phyloP scores from a whole-genome alignment of 2,888 invertebrate genomes.

The Darwinula stevensoni region DNA sequence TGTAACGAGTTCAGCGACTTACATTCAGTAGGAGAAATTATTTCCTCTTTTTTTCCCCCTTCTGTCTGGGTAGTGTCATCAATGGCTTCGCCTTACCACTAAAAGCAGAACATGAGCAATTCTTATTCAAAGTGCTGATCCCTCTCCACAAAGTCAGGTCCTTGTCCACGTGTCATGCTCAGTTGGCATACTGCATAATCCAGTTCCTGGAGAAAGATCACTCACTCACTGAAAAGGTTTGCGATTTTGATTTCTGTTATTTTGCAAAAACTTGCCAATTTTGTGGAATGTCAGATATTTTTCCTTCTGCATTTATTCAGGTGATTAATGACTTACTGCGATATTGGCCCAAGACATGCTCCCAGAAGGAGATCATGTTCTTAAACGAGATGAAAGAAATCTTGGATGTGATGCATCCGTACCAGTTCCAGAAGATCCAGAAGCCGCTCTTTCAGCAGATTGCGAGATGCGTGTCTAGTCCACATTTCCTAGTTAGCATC shows the following conservation, averaged over 20 bases:
- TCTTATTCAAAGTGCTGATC: conserved; percentile 87
- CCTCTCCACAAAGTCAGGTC: conserved; percentile 97
- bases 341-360: conserved; percentile 99
- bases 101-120: conserved; percentile 97
- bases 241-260: too few species aligned
- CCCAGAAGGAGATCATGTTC: conserved; percentile 99
- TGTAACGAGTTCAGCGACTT: too few species aligned
- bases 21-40: too few species aligned
- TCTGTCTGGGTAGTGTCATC: conserved; percentile 92
- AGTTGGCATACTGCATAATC: conserved; percentile 97
- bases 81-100: conserved; percentile 97
- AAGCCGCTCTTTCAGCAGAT: conserved; percentile 93
- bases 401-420: conserved; percentile 95
- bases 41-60: too few species aligned
- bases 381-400: conserved; percentile 98
- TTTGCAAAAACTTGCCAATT: too few species aligned
- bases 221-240: conserved; percentile 81
- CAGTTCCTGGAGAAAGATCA: conserved; percentile 99
- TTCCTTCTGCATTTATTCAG: too few species aligned
- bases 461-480: conserved; percentile 95
- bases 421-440: conserved; percentile 95
- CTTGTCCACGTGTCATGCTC: conserved; percentile 90
- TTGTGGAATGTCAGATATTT: too few species aligned
- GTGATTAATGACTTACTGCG: conserved; percentile 89
- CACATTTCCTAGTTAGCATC: conserved; percentile 74